These are phyloP conservation scores for Melospiza georgiana DNA, from an alignment of 2,113 vertebrate genomes.

Conservation along the genomic window DNA sequence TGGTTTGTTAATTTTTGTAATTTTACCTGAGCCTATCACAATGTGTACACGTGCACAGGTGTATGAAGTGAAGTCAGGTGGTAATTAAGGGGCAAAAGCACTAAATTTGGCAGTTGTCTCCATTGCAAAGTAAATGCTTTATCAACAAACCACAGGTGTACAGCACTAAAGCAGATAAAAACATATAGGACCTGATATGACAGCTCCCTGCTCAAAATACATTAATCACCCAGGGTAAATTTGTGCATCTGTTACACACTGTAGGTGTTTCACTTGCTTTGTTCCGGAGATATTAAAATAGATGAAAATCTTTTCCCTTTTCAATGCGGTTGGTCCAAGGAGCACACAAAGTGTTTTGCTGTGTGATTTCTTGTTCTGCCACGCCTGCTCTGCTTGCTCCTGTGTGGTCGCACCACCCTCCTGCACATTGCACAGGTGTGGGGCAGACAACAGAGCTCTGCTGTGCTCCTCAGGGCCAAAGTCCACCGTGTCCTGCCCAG, in stretches of 20 bases:
- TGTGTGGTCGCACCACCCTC: neutral
- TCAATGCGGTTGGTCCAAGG: neutral
- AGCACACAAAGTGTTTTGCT: neutral
- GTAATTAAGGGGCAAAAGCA: neutral
- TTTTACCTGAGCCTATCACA: neutral
- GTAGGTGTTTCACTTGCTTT: neutral
- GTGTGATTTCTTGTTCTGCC: neutral
- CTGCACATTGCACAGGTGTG: neutral
- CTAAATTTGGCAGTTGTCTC: neutral
- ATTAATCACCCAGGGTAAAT: conserved; percentile 15
- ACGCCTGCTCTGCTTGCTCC: neutral
- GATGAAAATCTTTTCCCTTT: neutral
- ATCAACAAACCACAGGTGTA: conserved; percentile 5
- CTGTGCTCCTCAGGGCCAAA: neutral
- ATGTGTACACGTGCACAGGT: neutral
- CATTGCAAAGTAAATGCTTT: neutral
- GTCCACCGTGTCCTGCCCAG: neutral
- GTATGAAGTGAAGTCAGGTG: neutral
- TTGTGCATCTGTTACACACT: conserved; percentile 34
- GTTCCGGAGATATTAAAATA: neutral
- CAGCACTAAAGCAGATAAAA: conserved; percentile 24
- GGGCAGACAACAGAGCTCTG: neutral
- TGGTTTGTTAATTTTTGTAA: neutral
- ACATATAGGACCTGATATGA: conserved; percentile 15
- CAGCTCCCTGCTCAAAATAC: conserved; percentile 22